phyloP scores from a whole-genome alignment of 1,140 invertebrate genomes.

The Fopius arisanus region DNA sequence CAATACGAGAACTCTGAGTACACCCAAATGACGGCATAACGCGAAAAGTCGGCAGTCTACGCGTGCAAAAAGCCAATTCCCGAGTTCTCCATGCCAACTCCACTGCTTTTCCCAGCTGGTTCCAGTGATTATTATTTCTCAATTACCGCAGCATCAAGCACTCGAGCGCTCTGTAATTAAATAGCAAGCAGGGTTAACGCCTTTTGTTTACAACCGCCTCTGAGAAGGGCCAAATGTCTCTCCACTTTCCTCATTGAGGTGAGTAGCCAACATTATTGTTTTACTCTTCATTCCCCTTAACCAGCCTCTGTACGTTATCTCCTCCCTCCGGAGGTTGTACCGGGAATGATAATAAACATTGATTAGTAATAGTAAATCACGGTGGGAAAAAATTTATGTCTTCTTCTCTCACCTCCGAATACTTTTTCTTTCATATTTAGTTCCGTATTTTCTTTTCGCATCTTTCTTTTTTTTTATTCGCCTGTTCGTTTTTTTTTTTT shows the following conservation, averaged over 20 bases:
- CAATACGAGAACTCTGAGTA: background rate
- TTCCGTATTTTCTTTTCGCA: background rate
- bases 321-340: too few relatives aligned
- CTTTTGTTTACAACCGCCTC: slow-evolving; percentile 42
- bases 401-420: background rate
- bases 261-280: background rate
- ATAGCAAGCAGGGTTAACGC: slow-evolving; percentile 50
- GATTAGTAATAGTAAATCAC: background rate
- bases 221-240: slow-evolving; percentile 28
- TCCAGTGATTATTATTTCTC: slow-evolving; percentile 53
- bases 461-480: background rate
- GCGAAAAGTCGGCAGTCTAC: background rate
- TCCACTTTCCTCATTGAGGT: slow-evolving; percentile 6
- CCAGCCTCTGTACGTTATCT: too few relatives aligned
- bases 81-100: background rate
- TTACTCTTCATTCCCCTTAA: background rate
- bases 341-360: background rate
- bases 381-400: background rate
- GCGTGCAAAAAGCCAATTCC: slow-evolving; percentile 35
- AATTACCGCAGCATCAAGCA: slow-evolving; percentile 48
- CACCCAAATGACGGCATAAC: background rate
- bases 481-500: background rate
- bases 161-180: slow-evolving; percentile 48
- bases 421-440: background rate
- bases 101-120: slow-evolving; percentile 41